phyloP scores from a whole-genome alignment of 2,797 vertebrate species.

The Delichon dasypus region DNA sequence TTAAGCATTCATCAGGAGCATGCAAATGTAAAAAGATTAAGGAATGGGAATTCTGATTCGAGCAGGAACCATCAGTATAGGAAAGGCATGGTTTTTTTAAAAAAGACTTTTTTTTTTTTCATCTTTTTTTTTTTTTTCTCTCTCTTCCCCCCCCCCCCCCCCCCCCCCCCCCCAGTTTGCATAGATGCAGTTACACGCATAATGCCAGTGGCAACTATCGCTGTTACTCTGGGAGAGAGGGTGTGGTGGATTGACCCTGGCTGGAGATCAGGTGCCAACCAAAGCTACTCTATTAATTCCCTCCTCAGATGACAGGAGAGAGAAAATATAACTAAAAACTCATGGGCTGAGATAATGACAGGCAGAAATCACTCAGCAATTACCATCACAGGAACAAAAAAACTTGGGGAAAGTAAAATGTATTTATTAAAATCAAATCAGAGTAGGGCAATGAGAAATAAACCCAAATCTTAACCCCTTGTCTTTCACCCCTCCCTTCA shows the following conservation, averaged over 20 bases:
- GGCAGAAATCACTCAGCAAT: background rate
- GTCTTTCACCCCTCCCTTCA: background rate
- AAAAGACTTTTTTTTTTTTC: no score
- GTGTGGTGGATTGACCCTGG: background rate
- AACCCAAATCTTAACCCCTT: background rate
- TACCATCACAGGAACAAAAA: background rate
- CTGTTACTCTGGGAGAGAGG: background rate
- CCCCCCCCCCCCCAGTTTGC: no score
- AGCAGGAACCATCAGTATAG: background rate
- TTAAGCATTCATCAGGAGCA: background rate
- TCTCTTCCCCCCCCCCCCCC: no score
- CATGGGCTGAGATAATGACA: background rate
- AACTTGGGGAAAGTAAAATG: background rate
- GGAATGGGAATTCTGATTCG: background rate
- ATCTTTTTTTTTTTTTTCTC: no score
- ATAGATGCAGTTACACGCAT: background rate
- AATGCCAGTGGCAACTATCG: background rate
- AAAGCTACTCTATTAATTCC: background rate
- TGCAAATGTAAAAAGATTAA: background rate
- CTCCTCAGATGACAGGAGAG: background rate
- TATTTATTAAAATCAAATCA: background rate
- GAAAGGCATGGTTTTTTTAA: background rate
- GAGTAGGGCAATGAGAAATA: background rate
- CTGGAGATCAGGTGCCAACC: background rate
- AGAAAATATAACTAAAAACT: background rate